phyloP scores from a whole-genome alignment of 2,113 vertebrate species.

The Prietella phreatophila region DNA sequence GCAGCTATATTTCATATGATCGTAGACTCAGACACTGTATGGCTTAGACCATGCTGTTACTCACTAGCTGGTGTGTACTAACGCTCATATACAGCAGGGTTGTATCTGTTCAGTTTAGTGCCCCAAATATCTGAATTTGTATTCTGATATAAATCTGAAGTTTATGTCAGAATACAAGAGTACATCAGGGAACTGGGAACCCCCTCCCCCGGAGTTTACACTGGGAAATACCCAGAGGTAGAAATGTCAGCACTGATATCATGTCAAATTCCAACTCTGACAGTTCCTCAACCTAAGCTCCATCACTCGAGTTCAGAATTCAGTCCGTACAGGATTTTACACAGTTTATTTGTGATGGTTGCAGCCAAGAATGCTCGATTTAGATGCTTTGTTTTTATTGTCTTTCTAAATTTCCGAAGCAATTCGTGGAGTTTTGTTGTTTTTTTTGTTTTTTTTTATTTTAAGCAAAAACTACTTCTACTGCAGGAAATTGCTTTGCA shows the following conservation, averaged over 20 bases:
- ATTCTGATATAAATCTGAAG: not conserved
- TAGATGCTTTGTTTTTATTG: no score
- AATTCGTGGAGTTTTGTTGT: no score
- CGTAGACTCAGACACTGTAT: not conserved
- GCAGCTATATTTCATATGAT: not conserved
- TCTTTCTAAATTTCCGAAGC: no score
- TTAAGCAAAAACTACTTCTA: no score
- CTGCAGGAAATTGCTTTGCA: no score
- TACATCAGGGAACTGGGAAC: no score
- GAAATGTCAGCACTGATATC: not conserved
- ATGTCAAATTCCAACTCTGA: not conserved
- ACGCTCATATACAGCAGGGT: not conserved
- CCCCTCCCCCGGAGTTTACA: not conserved
- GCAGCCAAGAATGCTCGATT: no score
- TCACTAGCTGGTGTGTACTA: not conserved
- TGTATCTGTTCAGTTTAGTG: not conserved
- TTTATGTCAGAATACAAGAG: no score
- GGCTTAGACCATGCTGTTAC: not conserved
- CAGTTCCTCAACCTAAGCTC: not conserved
- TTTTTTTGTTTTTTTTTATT: no score
- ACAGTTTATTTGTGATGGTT: no score
- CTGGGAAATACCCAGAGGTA: not conserved
- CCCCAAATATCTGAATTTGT: not conserved
- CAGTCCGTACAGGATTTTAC: no score
- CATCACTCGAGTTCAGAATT: not conserved